Base-by-base conservation (phyloP, 2,888 invertebrate genomes). In the Desoria tigrina region DNA sequence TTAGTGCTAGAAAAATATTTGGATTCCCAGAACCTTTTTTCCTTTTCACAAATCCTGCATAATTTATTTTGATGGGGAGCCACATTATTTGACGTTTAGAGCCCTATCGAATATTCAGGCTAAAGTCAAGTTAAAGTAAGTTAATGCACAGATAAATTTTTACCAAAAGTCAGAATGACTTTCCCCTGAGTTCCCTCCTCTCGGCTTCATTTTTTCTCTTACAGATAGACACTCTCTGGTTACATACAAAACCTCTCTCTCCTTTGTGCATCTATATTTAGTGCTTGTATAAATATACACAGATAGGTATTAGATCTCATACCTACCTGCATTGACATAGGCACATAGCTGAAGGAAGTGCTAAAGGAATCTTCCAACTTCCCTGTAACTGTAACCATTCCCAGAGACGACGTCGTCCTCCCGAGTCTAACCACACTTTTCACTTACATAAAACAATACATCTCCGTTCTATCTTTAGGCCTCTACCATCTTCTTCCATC, bases 11-110 rank as follows among this genome's bases (percentile, higher is more conserved):
- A 68, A 61, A 68, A 65, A 68, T 68, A 68, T 68, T 64, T 68
- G 49, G 61, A 64, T 61, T 68, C 53, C 26, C 42, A 51, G 23
- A 62, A 66, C 62, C 66, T 61, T 63, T 64, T 64, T 42, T n/a
- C 60, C 67, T 53, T 58, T 64, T 64, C 55, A 27, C 49, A 64
- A 64, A 68, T 56, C 65, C 65, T 65, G 62, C 68, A 68, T 68
- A 68, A 68, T 68, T 68, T 68, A 68, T 64, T 68, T 65, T 65
- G 68, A 65, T 64, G 61, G 68, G 58, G 51, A 62, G 54, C 62
- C 65, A 55, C 65, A 68, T 68, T 68, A 68, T 65, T 68, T 65
- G 65, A 68, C 68, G 65, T 65, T 68, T 68, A 65, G 60, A 68
- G 64, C 39, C 68, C 60, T 51, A 51, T 51, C 51, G 51, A 51